These are phyloP conservation scores for Cinara cedri DNA, from an alignment of 2,888 invertebrate species.

Conservation along the genomic window DNA sequence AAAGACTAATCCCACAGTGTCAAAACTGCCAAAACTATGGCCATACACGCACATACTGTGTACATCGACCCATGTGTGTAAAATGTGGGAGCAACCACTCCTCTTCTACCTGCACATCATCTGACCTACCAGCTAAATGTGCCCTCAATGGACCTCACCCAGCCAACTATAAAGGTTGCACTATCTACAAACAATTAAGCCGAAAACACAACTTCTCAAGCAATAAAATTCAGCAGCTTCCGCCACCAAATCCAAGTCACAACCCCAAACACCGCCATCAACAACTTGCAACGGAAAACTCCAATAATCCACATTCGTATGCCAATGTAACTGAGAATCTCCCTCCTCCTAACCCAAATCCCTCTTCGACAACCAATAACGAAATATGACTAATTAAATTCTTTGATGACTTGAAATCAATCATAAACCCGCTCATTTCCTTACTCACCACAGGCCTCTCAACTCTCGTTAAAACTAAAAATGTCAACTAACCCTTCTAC, in stretches of 20 bases:
- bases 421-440: no score
- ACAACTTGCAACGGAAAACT: background rate
- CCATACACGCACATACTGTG: background rate
- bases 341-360: background rate
- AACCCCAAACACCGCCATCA: slow-evolving; percentile 16
- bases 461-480: no score
- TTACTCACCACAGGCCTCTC: no score
- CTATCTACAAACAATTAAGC: background rate
- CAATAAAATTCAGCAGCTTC: background rate
- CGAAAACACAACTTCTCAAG: slow-evolving; percentile 6
- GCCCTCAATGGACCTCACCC: background rate
- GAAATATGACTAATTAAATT: background rate
- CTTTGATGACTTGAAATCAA: no score
- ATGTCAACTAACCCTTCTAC: no score
- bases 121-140: background rate
- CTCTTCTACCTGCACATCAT: background rate
- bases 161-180: background rate
- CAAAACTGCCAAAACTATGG: slow-evolving; percentile 2
- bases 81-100: background rate
- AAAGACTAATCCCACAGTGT: background rate
- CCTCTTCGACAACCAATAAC: background rate
- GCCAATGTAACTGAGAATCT: slow-evolving; percentile 24
- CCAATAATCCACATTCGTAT: slow-evolving; percentile 5
- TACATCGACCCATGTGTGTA: background rate
- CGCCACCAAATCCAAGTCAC: background rate